Percentiles rank a stretch among this genome's conserved stretches.
phyloP scores from a whole-genome alignment of 1,140 invertebrate species.

The Trialeurodes vaporariorum region DNA sequence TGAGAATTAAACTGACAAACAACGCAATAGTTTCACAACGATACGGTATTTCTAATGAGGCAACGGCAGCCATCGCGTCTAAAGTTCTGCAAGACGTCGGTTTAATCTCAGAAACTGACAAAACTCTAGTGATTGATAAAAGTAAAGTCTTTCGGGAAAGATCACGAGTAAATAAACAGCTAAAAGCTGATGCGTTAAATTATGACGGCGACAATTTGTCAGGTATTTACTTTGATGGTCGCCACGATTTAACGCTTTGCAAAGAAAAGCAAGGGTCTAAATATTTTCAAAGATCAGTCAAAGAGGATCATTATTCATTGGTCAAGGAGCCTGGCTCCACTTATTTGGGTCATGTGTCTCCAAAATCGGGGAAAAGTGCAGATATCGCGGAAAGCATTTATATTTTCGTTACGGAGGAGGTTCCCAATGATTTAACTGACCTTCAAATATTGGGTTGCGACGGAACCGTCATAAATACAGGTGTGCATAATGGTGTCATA shows the following conservation, averaged over 20 bases:
- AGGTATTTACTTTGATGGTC: not conserved
- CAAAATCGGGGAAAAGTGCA: no score
- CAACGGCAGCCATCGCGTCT: not conserved
- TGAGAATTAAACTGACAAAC: not conserved
- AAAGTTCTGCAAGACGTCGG: not conserved
- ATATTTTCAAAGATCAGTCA: no score
- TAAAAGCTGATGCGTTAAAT: not conserved
- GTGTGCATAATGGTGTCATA: conserved; percentile 1
- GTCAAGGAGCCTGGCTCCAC: no score
- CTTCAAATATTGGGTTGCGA: not conserved
- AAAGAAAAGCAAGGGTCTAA: no score
- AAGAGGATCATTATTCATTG: no score
- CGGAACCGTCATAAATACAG: conserved; percentile 1
- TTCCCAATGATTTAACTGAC: not conserved
- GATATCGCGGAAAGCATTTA: no score
- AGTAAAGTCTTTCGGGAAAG: not conserved
- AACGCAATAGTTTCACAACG: not conserved
- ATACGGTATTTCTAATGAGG: not conserved
- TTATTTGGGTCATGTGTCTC: no score
- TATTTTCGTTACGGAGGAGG: no score
- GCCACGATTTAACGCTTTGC: no score
- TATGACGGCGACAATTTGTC: not conserved
- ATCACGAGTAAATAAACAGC: not conserved
- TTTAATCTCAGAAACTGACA: not conserved
- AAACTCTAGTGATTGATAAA: conserved; percentile 1